A percentile compares a stretch with the other conserved stretches of the same genome.
phyloP scores from a whole-genome alignment of 2,113 vertebrate genomes.

The Nyctibius bracteatus region DNA sequence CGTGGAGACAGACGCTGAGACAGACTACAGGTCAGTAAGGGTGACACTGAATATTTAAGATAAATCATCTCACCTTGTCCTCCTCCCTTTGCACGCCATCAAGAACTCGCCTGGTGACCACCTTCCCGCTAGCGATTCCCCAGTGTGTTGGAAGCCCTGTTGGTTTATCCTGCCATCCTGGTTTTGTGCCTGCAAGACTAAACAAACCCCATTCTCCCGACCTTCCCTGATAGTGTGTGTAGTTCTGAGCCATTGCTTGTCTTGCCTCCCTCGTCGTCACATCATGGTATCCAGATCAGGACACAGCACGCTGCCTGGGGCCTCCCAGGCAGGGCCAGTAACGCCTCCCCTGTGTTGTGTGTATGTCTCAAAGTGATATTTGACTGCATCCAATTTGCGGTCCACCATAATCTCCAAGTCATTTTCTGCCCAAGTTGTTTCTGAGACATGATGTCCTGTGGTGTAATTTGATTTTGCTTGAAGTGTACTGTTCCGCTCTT shows the following conservation, averaged over 20 bases:
- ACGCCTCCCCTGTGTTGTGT: neutral
- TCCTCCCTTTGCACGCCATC: neutral
- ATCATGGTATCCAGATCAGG: neutral
- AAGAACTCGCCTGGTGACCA: neutral
- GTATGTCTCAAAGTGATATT: neutral
- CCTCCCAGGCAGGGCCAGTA: neutral
- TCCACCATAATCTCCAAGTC: too few relatives aligned
- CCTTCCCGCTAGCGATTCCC: neutral
- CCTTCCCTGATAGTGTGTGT: fast-evolving
- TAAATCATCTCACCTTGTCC: neutral
- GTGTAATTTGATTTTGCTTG: neutral
- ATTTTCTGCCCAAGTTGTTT: neutral
- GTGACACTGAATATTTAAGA: too few relatives aligned
- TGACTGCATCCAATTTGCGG: neutral
- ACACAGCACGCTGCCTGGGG: neutral
- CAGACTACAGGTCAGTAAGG: neutral
- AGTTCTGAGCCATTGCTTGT: neutral
- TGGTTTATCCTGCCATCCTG: neutral
- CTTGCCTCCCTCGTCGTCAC: neutral
- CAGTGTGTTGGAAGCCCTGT: fast-evolving
- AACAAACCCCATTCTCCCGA: neutral
- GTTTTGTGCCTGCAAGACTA: neutral
- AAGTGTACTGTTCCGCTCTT: neutral
- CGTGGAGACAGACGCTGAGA: neutral
- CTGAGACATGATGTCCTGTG: neutral